These are phyloP conservation scores for Falco concolor DNA, from an alignment of 2,797 vertebrate species.

Conservation along the genomic window DNA sequence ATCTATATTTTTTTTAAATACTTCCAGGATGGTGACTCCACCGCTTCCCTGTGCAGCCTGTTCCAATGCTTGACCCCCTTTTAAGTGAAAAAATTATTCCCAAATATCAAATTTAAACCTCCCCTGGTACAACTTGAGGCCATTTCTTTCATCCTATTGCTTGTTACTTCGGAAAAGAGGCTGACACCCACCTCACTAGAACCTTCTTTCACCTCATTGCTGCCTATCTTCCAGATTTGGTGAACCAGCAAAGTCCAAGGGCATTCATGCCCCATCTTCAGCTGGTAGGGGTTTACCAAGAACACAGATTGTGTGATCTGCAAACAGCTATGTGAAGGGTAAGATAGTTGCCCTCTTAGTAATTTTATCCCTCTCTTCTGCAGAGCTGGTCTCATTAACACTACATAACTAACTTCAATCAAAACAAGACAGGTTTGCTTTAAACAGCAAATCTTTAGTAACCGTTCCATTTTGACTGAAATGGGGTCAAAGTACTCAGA, in stretches of 20 bases:
- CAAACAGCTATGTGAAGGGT: background rate
- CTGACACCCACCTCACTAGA: too few relatives aligned
- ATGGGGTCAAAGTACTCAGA: background rate
- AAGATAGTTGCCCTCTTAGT: background rate
- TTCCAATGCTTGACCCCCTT: too few relatives aligned
- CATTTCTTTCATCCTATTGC: too few relatives aligned
- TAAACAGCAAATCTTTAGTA: background rate
- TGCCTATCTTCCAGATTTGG: background rate
- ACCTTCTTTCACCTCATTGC: background rate
- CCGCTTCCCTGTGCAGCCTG: too few relatives aligned
- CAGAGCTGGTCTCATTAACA: background rate
- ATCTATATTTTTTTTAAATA: too few relatives aligned
- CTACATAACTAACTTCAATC: background rate
- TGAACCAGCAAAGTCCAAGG: background rate
- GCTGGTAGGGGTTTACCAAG: background rate
- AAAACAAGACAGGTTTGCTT: background rate
- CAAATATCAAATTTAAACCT: too few relatives aligned
- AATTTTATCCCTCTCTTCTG: background rate
- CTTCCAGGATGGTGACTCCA: too few relatives aligned
- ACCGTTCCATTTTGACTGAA: background rate
- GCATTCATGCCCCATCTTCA: background rate
- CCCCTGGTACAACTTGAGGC: too few relatives aligned
- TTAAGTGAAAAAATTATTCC: too few relatives aligned
- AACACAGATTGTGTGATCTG: background rate
- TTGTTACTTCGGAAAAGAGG: too few relatives aligned